phyloP scores from a whole-genome alignment of 1,140 invertebrate genomes.

The Panulirus ornatus region DNA sequence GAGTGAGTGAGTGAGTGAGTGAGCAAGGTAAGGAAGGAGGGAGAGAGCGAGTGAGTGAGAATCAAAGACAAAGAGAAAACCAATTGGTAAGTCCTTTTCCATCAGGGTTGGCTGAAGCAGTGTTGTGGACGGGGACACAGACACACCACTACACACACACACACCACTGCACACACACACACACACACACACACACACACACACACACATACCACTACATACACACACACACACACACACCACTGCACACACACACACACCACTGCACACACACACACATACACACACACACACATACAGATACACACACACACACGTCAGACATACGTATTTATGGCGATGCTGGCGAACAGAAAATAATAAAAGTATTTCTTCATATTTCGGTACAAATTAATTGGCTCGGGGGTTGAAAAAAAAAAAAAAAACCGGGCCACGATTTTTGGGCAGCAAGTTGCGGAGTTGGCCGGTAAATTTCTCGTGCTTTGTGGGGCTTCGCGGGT shows the following conservation, averaged over 20 bases:
- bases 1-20: neutral
- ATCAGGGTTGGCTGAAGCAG: too few species aligned
- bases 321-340: too few species aligned
- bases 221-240: neutral
- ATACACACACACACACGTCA: neutral
- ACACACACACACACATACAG: neutral
- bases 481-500: conserved; percentile 20
- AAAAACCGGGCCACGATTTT: conserved; percentile 24
- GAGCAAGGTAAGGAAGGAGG: neutral
- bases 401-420: neutral
- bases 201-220: too few species aligned
- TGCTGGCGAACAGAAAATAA: neutral
- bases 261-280: neutral
- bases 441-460: conserved; percentile 20
- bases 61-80: neutral
- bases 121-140: too few species aligned
- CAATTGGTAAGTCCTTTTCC: too few species aligned
- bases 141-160: too few species aligned
- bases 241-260: neutral
- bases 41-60: neutral
- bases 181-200: too few species aligned
- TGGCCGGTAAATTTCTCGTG: conserved; percentile 30
- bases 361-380: conserved; percentile 45
- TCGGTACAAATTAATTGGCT: conserved; percentile 36
- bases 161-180: too few species aligned